phyloP scores from a whole-genome alignment of 2,113 vertebrate species.

The Menidia beryllina region DNA sequence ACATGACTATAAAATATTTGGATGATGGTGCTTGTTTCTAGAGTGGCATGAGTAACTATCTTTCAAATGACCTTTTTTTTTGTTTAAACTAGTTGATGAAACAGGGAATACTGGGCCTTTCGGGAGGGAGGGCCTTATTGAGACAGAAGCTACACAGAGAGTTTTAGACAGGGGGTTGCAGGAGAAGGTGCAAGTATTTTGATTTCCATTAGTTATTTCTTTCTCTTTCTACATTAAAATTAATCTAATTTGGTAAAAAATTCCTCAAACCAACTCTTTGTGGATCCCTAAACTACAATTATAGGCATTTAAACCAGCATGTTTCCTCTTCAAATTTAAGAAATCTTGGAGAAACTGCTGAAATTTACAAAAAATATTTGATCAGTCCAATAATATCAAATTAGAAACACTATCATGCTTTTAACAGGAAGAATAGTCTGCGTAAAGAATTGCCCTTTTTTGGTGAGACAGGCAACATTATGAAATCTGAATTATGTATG shows the following conservation, averaged over 20 bases:
- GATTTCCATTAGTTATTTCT: too few species aligned
- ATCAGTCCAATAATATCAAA: not conserved
- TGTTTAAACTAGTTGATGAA: too few species aligned
- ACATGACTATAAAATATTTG: not conserved
- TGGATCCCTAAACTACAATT: too few species aligned
- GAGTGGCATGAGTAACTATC: not conserved
- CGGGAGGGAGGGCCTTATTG: not conserved
- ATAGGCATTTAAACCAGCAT: too few species aligned
- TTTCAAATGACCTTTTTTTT: too few species aligned
- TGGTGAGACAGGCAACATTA: constrained; percentile 28
- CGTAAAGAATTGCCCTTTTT: constrained; percentile 1
- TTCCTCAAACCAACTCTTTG: too few species aligned
- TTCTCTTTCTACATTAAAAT: too few species aligned
- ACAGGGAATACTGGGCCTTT: not conserved
- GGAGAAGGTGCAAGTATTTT: too few species aligned
- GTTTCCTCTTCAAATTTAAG: too few species aligned
- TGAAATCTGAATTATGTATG: constrained; percentile 50
- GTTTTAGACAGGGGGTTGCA: not conserved
- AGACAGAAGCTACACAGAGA: not conserved
- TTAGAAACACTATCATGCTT: not conserved
- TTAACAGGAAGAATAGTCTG: constrained; percentile 9
- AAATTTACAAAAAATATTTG: not conserved
- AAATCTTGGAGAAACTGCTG: not conserved
- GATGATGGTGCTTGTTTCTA: not conserved
- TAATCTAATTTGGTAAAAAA: too few species aligned